Evolutionary conservation across 2,888 invertebrate genomes (phyloP).

Genomic region (Muschampia plurimacula): DNA sequence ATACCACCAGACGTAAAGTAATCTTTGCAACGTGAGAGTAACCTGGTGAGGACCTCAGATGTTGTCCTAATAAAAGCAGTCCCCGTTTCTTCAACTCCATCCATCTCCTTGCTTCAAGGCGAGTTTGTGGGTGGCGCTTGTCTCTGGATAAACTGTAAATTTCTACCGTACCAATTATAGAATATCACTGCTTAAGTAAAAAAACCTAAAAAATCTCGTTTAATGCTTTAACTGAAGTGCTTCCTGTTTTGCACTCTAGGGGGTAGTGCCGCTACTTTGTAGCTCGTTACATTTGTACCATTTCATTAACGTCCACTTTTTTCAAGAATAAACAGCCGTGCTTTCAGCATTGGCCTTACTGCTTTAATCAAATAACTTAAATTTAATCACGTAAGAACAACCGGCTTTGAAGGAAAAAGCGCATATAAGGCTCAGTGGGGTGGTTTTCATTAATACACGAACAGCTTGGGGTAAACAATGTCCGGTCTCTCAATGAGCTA

Average conservation of each 20-base stretch:
- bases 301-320: conserved; percentile 13
- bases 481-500: conserved; percentile 33
- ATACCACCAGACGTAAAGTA: too few species aligned
- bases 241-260: conserved; percentile 9
- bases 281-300: neutral
- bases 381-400: conserved; percentile 19
- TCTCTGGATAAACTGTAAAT: too few species aligned
- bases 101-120: too few species aligned
- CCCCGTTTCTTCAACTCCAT: too few species aligned
- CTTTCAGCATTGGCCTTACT: conserved; percentile 8
- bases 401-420: conserved; percentile 12
- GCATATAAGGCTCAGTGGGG: conserved; percentile 25
- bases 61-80: too few species aligned
- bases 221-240: neutral
- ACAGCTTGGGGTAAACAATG: conserved; percentile 39
- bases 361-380: conserved; percentile 34
- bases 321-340: neutral
- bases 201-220: neutral
- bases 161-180: neutral
- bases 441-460: conserved; percentile 34
- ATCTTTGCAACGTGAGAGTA: too few species aligned
- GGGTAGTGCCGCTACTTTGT: neutral
- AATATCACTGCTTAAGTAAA: neutral
- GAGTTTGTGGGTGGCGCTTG: too few species aligned
- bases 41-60: too few species aligned